Conservation (phyloP, 2,888 invertebrate genomes). For the Drosophila nr. medialis region DNA sequence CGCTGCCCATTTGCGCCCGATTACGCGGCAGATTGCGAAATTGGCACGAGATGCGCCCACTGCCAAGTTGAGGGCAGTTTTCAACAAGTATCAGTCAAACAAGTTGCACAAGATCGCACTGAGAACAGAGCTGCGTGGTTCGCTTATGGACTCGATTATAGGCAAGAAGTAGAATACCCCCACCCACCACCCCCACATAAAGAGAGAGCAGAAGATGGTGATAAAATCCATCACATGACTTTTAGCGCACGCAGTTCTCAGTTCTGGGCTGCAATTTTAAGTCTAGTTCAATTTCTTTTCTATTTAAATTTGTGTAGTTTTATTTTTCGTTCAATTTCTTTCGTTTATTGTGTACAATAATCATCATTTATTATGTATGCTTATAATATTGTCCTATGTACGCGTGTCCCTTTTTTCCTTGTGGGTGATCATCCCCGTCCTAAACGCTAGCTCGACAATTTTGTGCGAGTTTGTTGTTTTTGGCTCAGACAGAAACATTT, state of each 20-base stretch:
- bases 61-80: constrained; percentile 89
- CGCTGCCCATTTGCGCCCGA: constrained; percentile 88
- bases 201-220: neutral
- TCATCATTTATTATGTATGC: constrained; percentile 21
- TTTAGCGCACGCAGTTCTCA: constrained; percentile 23
- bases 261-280: constrained; percentile 35
- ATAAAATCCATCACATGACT: neutral
- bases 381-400: constrained; percentile 7
- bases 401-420: constrained; percentile 10
- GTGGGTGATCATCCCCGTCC: constrained; percentile 26
- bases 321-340: constrained; percentile 37
- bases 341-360: constrained; percentile 47
- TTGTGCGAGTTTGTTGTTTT: constrained; percentile 21
- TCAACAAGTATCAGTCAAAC: constrained; percentile 88
- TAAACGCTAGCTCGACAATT: constrained; percentile 16
- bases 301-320: constrained; percentile 69
- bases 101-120: constrained; percentile 88
- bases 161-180: constrained; percentile 46
- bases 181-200: too few relatives aligned
- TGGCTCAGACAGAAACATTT: neutral
- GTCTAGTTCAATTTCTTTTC: constrained; percentile 74
- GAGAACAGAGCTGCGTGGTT: constrained; percentile 86
- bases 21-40: constrained; percentile 89
- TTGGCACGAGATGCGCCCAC: constrained; percentile 89
- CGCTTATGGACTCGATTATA: constrained; percentile 80